Base-by-base conservation (phyloP, 2,113 vertebrate species). In the Carassius gibelio region DNA sequence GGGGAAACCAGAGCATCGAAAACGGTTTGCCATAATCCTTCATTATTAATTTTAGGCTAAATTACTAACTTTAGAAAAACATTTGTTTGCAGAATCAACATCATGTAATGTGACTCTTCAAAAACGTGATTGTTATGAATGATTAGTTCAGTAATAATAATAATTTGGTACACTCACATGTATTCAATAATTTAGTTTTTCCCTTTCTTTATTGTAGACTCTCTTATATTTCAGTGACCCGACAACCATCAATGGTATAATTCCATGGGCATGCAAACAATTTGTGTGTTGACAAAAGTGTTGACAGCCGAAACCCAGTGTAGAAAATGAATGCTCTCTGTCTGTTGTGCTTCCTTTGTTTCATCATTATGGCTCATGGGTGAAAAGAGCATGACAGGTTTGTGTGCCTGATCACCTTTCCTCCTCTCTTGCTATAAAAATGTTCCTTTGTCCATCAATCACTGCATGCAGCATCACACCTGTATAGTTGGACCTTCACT, bases 301-400 rank as follows among this genome's bases (percentile, higher is more conserved):
- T 21, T 42, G 19, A n/a, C 11, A 38, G 10, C 17, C 14, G 0
- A 36, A 82, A 82, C 19, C 13, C 66, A 23, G 48, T 34, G 48
- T n/a, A 59, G 50, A n/a, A 36, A 72, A 50, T 23, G 8, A 15
- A 21, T 42, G 42, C 26, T 30, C 42, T 26, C 21, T 61, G 52
- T 48, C 79, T 48, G 10, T 36, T 8, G 57, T 19, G 8, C 17
- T 36, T 72, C 13, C 26, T 69, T 59, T 38, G 30, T 59, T 42
- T 48, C 11, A 21, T 57, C 66, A 57, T 57, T 17, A 13, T 62
- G 75, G 38, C 30, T 84, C 55, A 80, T 8, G 34, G 30, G n/a
- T 68, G 83, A 62, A 74, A n/a, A 23, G 17, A 48, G 77, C 79
- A 52, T 68, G 83, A 76, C 62, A 7, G 45, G 30, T 10, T 50